Base-by-base conservation (phyloP, 2,888 invertebrate genomes). In the Gisinianus flammeolus region DNA sequence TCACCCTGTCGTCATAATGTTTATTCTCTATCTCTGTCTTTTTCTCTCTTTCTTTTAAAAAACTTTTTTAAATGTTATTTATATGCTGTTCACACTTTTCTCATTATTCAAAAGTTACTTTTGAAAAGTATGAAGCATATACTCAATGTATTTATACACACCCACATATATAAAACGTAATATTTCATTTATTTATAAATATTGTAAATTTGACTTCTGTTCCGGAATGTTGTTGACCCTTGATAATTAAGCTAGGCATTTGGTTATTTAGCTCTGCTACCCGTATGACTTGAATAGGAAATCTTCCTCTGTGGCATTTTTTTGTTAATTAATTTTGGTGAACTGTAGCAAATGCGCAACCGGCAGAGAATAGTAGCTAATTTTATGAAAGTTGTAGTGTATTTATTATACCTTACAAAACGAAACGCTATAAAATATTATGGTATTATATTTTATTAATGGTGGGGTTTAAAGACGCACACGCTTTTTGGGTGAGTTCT, bases 401-500 rank as follows among this genome's bases (percentile, higher is more conserved):
- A 33, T 67, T 24, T 72, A 52, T 54, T 52, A 31, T 62, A 62
- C 62, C 62, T 62, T 70, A 26, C 44, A 68, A 67, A 44, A 74
- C 5, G 28, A 75, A 24, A 30, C 52, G 68, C 75, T 78, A n/a
- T n/a, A 76, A 66, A 67, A 8, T 35, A 35, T 35, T 35, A 35
- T 35, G 5, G 12, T n/a, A n/a, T n/a, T 33, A 52, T 52, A 52
- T 33, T 70, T 64, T 78, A 35, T 76, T 79, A 79, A 79, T 80
- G 82, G 79, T 82, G 80, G 79, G 81, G 81, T 80, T 79, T 78
- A 79, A 74, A 79, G 78, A 79, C 79, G 74, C 77, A 77, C 74
- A 76, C 78, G 79, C 80, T 80, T 80, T 77, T 81, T 81, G 81
- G 81, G 81, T 81, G 81, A 81, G 81, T 81, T 79, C 76, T 72